Base-by-base conservation (phyloP, 2,113 vertebrate genomes). In the Sebastes schlegelii region DNA sequence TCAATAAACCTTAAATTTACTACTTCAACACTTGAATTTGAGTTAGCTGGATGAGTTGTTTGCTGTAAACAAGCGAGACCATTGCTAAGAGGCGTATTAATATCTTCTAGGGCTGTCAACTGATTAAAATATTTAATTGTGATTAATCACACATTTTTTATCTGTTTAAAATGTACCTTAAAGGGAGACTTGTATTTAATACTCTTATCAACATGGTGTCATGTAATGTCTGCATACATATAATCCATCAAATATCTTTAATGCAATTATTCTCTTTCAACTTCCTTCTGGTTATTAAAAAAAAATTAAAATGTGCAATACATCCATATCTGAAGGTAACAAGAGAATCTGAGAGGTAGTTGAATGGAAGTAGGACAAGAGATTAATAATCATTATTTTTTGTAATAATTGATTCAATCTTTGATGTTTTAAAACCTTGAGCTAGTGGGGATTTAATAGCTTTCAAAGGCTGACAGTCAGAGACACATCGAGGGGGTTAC, bases 371-470 rank as follows among this genome's bases (percentile, higher is more conserved):
- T 21, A 16, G 17, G 19, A 23, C 17, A 51, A 60, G 10, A 23
- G 61, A 6, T 46, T 26, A 0, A 45, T 65, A 76, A 23, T n/a
- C 5, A 17, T 26, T 26, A 26, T 26, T 26, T 26, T 26, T 26
- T 26, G 26, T 26, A 26, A 26, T 26, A 26, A 26, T 26, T 26
- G 26, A 26, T 49, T 60, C 0, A 51, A 8, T 26, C 19, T 26
- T 71, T 64, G 73, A 57, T 48, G 42, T 62, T 60, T 73, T 65
- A 40, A 26, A 74, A 74, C 42, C 48, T 71, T 51, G 51, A 73
- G 42, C 51, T 66, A 4, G 71, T 51, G 6, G 8, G 10, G 2
- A 45, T 63, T 13, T 21, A 74, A 42, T 14, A 26, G 54, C 55
- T 51, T 45, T 46, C 1, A 17, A 52, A 62, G 8, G 11, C 61